Percentiles rank a stretch among this genome's conserved stretches.
These are phyloP conservation scores for Perca flavescens DNA, from an alignment of 2,113 vertebrate genomes.

Conservation along the genomic window DNA sequence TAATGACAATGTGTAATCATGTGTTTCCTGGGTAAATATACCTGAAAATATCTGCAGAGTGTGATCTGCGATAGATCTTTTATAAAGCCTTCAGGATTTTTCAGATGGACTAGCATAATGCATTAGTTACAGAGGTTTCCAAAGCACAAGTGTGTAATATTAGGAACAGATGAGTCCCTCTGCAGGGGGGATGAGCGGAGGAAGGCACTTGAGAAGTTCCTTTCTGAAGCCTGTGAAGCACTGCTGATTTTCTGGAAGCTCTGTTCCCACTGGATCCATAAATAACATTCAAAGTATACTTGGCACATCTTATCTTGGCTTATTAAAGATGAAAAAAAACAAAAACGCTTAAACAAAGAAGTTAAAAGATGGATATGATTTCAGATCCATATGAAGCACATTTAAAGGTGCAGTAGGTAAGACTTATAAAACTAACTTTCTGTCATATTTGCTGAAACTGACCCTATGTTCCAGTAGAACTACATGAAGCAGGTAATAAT, in stretches of 20 bases:
- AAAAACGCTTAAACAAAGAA: constrained; percentile 21
- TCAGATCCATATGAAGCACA: constrained; percentile 11
- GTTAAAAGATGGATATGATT: constrained; percentile 36
- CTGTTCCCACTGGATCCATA: constrained; percentile 66
- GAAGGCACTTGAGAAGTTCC: constrained; percentile 64
- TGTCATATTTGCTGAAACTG: too few relatives aligned
- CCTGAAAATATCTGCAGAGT: constrained; percentile 50
- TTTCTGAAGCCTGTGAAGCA: constrained; percentile 65
- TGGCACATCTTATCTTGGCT: constrained; percentile 58
- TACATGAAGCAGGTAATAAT: too few relatives aligned
- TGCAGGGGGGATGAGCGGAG: constrained; percentile 51
- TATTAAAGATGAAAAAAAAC: constrained; percentile 25
- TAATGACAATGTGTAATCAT: constrained; percentile 7
- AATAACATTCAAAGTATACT: constrained; percentile 67
- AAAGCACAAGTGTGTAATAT: constrained; percentile 83
- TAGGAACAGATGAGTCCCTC: constrained; percentile 85
- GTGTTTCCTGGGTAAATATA: constrained; percentile 32
- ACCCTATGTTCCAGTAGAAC: too few relatives aligned
- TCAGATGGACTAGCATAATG: constrained; percentile 74
- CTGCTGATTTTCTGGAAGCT: constrained; percentile 68
- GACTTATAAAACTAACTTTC: too few relatives aligned
- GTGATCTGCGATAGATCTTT: constrained; percentile 51
- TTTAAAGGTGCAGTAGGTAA: not conserved
- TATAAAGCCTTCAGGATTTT: constrained; percentile 71
- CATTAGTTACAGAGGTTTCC: constrained; percentile 82